Base-by-base conservation (phyloP, 2,797 vertebrate genomes). In the Amazonetta brasiliensis region DNA sequence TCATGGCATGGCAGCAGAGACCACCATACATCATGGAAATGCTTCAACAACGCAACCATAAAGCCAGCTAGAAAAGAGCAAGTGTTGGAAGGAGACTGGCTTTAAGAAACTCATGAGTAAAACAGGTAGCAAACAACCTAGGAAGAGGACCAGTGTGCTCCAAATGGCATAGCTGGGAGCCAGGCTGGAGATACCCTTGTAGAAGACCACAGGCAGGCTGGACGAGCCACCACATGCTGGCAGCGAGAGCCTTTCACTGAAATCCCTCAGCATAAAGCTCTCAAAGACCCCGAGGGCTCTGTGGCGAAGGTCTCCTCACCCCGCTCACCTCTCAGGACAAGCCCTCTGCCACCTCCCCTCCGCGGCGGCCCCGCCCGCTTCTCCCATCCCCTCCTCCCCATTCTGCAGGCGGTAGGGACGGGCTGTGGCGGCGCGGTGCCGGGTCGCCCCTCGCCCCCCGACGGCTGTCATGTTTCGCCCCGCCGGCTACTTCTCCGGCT, bases 131-230 rank as follows among this genome's bases (percentile, higher is more conserved):
- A 7, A 7, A 1, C 4, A 31, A 44, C 37, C 33, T 31, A 31
- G 33, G 11, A 18, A 35, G 11, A 25, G 26, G 25, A 48, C n/a
- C 25, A 14, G 10, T 14, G 7, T 21, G 15, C 30, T 17, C 25
- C 33, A 16, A 15, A 48, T 4, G 7, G 54, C 41, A 41, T 31
- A 20, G 23, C 13, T 0, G 8, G n/a, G 15, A 46, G n/a, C 16
- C 13, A 15, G 20, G n/a, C 18, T 68, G 23, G 21, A 33, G 25
- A 39, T 6, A 13, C 2, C 16, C 18, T 25, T 22, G 44, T 11
- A 19, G 68, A 0, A 19, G 9, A 6, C 3, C 6, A 6, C 0
- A 6, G 25, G 41, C 1, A 25, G 23, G 6, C 43, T 9, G 11
- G 46, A 12, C 4, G 8, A 63, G 48, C 23, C 50, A 9, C 9